Evolutionary conservation across 2,113 vertebrate genomes (phyloP).

Genomic region (Cyprinodon brontotheroides): DNA sequence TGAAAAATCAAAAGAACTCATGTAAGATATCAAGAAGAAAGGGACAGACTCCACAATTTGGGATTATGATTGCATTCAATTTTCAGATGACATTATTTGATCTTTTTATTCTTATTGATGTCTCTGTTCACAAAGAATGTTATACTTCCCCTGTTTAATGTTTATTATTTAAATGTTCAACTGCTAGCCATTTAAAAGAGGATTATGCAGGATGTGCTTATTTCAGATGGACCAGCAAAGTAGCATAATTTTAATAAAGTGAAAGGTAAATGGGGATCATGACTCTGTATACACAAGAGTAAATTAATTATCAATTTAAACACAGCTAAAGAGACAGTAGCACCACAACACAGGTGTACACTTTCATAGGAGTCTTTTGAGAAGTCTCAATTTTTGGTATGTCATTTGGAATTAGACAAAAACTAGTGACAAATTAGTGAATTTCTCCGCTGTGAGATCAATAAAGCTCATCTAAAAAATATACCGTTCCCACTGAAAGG

Average conservation of each 20-base stretch:
- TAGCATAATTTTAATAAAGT: neutral
- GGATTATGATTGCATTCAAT: neutral
- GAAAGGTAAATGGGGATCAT: neutral
- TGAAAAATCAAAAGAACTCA: too few relatives aligned
- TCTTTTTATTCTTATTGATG: neutral
- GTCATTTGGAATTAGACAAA: too few relatives aligned
- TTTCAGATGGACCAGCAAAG: too few relatives aligned
- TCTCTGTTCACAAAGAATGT: neutral
- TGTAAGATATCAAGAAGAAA: too few relatives aligned
- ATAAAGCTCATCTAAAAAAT: too few relatives aligned
- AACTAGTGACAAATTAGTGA: too few relatives aligned
- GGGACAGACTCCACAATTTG: neutral
- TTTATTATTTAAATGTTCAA: neutral
- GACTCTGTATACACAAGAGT: neutral
- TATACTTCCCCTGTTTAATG: neutral
- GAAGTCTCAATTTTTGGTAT: too few relatives aligned
- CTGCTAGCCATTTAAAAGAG: neutral
- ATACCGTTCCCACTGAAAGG: conserved; percentile 20
- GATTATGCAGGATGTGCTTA: neutral
- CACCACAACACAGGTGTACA: conserved; percentile 12
- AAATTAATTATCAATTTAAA: neutral
- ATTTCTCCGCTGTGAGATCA: too few relatives aligned
- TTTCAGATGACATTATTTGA: neutral
- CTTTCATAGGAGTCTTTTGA: too few relatives aligned
- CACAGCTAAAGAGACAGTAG: neutral